These are phyloP conservation scores for Polydrusus tereticollis DNA, from an alignment of 2,888 invertebrate species.

Conservation along the genomic window DNA sequence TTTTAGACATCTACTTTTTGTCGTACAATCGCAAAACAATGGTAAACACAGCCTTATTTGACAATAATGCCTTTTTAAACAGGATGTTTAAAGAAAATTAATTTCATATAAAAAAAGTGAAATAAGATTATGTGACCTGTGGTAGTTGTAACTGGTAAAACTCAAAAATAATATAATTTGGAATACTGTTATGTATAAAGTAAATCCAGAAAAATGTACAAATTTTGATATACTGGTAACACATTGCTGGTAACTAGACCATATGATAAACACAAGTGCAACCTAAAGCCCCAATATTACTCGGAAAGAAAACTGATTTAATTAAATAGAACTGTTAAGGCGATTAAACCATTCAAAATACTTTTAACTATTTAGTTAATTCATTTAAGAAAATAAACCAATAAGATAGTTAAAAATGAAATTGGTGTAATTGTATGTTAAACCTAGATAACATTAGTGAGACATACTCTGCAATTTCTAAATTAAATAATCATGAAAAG, in stretches of 20 bases:
- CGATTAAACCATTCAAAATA: conserved; percentile 2
- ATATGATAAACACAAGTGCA: neutral
- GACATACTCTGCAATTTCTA: too few relatives aligned
- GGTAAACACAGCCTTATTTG: conserved; percentile 48
- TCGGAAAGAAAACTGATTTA: too few relatives aligned
- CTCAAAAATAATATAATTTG: neutral
- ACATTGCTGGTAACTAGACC: conserved; percentile 1
- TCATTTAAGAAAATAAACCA: conserved; percentile 8
- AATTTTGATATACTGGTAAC: neutral
- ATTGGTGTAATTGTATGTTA: neutral
- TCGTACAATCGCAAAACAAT: conserved; percentile 55
- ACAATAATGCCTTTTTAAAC: neutral
- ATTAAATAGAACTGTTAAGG: neutral
- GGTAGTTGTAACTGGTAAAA: conserved; percentile 28
- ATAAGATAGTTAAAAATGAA: neutral
- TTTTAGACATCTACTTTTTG: conserved; percentile 53
- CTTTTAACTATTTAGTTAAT: neutral
- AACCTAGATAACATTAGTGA: too few relatives aligned
- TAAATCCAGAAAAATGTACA: neutral
- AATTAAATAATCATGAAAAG: neutral
- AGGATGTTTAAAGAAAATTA: neutral
- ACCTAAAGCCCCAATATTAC: neutral
- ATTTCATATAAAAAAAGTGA: conserved; percentile 11
- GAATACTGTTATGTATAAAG: too few relatives aligned
- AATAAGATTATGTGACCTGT: conserved; percentile 37